Evolutionary conservation across 2,113 vertebrate species (phyloP).

Genomic region (Polyodon spathula): DNA sequence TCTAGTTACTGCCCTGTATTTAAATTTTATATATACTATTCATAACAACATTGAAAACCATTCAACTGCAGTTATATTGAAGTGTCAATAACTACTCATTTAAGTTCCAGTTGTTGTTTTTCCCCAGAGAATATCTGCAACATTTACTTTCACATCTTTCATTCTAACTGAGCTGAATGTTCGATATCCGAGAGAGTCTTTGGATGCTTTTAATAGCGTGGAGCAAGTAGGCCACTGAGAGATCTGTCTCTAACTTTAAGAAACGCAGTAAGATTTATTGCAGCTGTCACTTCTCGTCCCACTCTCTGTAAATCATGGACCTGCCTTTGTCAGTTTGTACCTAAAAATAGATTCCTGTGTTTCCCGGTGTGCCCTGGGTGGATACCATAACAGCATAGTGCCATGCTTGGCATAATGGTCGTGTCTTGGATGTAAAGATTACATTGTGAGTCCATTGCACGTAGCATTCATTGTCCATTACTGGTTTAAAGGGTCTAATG

Average conservation of each 20-base stretch:
- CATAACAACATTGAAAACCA: too few relatives aligned
- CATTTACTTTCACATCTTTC: not conserved
- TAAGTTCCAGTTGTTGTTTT: too few relatives aligned
- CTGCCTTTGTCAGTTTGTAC: constrained; percentile 31
- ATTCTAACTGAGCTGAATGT: not conserved
- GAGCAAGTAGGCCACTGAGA: constrained; percentile 2
- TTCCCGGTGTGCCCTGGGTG: constrained; percentile 23
- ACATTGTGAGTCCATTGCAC: not conserved
- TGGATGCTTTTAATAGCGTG: not conserved
- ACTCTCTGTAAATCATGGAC: constrained; percentile 33
- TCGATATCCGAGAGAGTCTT: not conserved
- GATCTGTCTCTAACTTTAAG: constrained; percentile 30
- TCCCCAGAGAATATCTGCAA: too few relatives aligned
- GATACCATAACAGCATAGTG: constrained; percentile 16
- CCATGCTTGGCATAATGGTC: not conserved
- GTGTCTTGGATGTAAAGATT: constrained; percentile 7
- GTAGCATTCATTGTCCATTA: not conserved
- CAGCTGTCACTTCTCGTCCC: constrained; percentile 28
- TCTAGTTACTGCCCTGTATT: too few relatives aligned
- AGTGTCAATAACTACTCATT: too few relatives aligned
- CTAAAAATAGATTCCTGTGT: constrained; percentile 38
- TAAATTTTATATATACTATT: too few relatives aligned
- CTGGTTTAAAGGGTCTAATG: too few relatives aligned
- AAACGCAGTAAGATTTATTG: constrained; percentile 28
- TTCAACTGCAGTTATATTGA: too few relatives aligned